A percentile compares a stretch with the other conserved stretches of the same genome.
phyloP scores from a whole-genome alignment of 2,113 vertebrate genomes.

The Pelmatolapia mariae region DNA sequence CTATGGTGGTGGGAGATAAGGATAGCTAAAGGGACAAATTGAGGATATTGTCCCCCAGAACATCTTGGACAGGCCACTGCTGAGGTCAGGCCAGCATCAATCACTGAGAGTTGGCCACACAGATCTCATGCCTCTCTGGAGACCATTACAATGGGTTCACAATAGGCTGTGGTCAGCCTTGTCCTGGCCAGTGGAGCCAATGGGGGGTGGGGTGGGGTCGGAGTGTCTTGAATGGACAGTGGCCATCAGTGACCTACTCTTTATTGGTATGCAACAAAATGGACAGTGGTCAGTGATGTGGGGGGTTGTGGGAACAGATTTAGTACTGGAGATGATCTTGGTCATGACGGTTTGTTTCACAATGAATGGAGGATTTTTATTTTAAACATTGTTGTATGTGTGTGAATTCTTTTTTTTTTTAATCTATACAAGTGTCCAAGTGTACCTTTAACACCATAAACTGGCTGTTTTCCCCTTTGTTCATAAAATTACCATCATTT shows the following conservation, averaged over 20 bases:
- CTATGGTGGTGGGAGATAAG: background rate
- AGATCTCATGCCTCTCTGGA: slow-evolving; percentile 31
- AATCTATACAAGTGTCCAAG: background rate
- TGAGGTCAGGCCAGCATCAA: slow-evolving; percentile 59
- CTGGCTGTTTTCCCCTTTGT: background rate
- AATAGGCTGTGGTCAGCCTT: slow-evolving; percentile 42
- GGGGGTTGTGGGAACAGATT: slow-evolving; percentile 51
- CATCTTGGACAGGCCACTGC: slow-evolving; percentile 17
- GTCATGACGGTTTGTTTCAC: background rate
- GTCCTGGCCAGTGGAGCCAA: slow-evolving; percentile 22
- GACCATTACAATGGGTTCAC: slow-evolving; percentile 42
- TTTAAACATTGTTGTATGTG: background rate
- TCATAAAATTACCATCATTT: background rate
- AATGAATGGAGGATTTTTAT: background rate
- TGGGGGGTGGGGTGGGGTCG: slow-evolving; percentile 44
- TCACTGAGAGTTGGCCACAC: slow-evolving; percentile 29
- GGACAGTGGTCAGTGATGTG: slow-evolving; percentile 20
- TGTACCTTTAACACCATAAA: background rate
- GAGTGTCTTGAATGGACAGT: slow-evolving; percentile 39
- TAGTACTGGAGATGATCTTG: background rate
- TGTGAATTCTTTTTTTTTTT: background rate
- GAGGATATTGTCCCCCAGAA: slow-evolving; percentile 67
- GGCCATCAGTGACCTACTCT: slow-evolving; percentile 46
- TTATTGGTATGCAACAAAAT: slow-evolving; percentile 53
- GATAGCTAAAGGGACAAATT: slow-evolving; percentile 73